phyloP scores from a whole-genome alignment of 1,140 invertebrate genomes.

The Listronotus oregonensis region DNA sequence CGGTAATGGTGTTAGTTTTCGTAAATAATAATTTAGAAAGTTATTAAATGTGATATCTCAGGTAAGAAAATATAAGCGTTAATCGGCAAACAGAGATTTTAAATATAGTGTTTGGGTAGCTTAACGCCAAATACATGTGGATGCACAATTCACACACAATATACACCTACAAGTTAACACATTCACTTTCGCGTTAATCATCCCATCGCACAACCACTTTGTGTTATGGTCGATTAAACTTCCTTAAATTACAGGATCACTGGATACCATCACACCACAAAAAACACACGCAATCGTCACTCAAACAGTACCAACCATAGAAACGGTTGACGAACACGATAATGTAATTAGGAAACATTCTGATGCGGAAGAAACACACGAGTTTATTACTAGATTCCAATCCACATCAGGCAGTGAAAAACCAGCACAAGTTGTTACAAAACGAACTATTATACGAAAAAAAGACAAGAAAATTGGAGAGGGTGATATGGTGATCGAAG shows the following conservation, averaged over 20 bases:
- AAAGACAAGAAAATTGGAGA: conserved; percentile 50
- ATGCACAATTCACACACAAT: conserved; percentile 30
- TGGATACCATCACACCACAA: conserved; percentile 53
- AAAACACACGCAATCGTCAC: conserved; percentile 53
- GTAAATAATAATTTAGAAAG: too few relatives aligned
- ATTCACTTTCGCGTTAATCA: conserved; percentile 27
- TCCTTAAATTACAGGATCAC: conserved; percentile 51
- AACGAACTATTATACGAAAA: conserved; percentile 60
- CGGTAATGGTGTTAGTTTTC: too few relatives aligned
- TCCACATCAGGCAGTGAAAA: conserved; percentile 57
- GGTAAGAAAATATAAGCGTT: too few relatives aligned
- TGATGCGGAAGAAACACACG: conserved; percentile 60
- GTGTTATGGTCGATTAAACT: conserved; percentile 15
- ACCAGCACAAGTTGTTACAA: conserved; percentile 60
- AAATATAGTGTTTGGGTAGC: background rate
- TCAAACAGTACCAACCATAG: conserved; percentile 44
- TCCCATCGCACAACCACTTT: conserved; percentile 13
- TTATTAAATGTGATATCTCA: too few relatives aligned
- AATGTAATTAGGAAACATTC: conserved; percentile 45
- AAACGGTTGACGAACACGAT: conserved; percentile 47
- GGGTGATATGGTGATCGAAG: conserved; percentile 52
- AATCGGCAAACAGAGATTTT: too few relatives aligned
- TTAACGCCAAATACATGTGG: conserved; percentile 30
- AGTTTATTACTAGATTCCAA: conserved; percentile 63
- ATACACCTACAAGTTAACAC: conserved; percentile 37